These are phyloP conservation scores for Zeugodacus cucurbitae DNA, from an alignment of 1,140 invertebrate genomes.

Conservation along the genomic window DNA sequence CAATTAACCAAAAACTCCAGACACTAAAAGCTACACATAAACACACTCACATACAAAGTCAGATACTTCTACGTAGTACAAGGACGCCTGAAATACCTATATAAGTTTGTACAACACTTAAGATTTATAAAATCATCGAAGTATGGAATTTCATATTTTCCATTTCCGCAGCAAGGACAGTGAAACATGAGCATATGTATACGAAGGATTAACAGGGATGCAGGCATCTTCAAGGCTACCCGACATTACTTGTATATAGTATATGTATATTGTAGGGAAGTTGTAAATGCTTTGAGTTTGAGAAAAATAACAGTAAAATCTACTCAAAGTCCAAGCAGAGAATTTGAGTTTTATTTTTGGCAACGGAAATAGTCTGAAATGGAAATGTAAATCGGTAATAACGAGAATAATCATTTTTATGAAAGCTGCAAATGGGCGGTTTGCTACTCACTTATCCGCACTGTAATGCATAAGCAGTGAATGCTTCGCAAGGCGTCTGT, in stretches of 20 bases:
- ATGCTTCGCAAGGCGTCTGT: neutral
- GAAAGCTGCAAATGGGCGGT: neutral
- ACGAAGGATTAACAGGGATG: neutral
- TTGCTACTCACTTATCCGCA: neutral
- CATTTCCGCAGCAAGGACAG: neutral
- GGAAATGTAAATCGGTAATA: conserved; percentile 4
- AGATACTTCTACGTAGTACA: neutral
- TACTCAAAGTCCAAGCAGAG: neutral
- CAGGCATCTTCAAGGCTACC: neutral
- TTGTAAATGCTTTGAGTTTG: neutral
- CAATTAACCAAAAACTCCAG: conserved; percentile 5
- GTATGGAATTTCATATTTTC: conserved; percentile 12
- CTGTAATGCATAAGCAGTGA: neutral
- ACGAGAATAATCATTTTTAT: conserved; percentile 1
- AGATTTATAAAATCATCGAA: conserved; percentile 3
- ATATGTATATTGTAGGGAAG: neutral
- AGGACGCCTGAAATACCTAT: too few species aligned
- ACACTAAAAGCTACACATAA: neutral
- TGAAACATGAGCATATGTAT: neutral
- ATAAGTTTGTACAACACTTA: neutral
- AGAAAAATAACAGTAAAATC: neutral
- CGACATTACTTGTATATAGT: too few species aligned
- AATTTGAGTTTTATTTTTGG: neutral
- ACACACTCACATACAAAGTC: neutral
- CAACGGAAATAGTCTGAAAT: conserved; percentile 24